These are phyloP conservation scores for Hypanus sabinus DNA, from an alignment of 2,113 vertebrate genomes.

Conservation along the genomic window DNA sequence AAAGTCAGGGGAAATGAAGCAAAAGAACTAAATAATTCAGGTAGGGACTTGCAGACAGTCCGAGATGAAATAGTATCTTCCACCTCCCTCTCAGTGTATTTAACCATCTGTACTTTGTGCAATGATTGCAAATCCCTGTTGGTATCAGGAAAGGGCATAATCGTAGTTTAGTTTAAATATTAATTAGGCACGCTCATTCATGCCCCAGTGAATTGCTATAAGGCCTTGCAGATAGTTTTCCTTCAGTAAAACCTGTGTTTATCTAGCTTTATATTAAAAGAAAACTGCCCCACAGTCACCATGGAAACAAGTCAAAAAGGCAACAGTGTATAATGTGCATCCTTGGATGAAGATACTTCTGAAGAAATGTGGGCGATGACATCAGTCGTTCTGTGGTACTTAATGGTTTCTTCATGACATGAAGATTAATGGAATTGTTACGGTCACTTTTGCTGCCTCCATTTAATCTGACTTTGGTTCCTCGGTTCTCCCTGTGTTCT, in stretches of 20 bases:
- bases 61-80: background rate
- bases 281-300: background rate
- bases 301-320: background rate
- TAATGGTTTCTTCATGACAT: background rate
- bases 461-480: too few relatives aligned
- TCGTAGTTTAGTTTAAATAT: constrained; percentile 10
- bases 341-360: background rate
- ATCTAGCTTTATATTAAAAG: background rate
- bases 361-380: background rate
- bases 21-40: background rate
- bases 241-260: background rate
- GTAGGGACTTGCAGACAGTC: background rate
- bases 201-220: background rate
- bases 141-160: background rate
- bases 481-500: too few relatives aligned
- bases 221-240: background rate
- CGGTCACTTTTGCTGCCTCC: too few relatives aligned
- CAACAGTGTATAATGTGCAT: background rate
- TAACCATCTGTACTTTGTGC: background rate
- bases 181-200: background rate
- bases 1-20: background rate
- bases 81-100: background rate
- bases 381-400: background rate
- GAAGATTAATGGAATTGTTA: background rate
- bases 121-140: background rate